A percentile compares a stretch with the other conserved stretches of the same genome.
phyloP scores from a whole-genome alignment of 2,113 vertebrate genomes.

The Platycercus adscitus region DNA sequence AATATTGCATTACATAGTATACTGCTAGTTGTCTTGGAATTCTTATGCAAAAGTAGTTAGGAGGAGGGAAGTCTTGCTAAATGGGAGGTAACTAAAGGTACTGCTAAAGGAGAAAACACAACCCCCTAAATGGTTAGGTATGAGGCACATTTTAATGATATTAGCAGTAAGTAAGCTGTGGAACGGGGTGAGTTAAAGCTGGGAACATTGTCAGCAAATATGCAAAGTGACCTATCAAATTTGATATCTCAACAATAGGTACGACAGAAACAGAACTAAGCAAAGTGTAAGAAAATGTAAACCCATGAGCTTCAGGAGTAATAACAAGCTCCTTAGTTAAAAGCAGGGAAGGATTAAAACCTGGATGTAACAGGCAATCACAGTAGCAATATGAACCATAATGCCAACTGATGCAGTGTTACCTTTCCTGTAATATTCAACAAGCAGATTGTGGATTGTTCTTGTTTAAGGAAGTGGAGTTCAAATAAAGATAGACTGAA shows the following conservation, averaged over 20 bases:
- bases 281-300: neutral
- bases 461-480: neutral
- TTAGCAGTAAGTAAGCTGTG: neutral
- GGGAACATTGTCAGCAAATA: neutral
- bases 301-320: neutral
- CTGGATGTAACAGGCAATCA: neutral
- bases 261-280: rapidly evolving
- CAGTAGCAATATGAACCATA: neutral
- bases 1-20: neutral
- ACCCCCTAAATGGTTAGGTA: neutral
- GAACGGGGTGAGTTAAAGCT: neutral
- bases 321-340: neutral
- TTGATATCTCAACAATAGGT: neutral
- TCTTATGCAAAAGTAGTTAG: neutral
- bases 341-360: neutral
- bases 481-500: neutral
- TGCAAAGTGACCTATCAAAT: neutral
- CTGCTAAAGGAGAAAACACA: neutral
- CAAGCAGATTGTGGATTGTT: neutral
- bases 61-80: neutral
- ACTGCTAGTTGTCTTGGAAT: neutral
- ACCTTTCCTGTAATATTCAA: neutral
- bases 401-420: neutral
- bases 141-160: neutral
- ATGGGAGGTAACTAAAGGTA: neutral